phyloP scores from a whole-genome alignment of 2,888 invertebrate genomes.

The Erynnis tages region DNA sequence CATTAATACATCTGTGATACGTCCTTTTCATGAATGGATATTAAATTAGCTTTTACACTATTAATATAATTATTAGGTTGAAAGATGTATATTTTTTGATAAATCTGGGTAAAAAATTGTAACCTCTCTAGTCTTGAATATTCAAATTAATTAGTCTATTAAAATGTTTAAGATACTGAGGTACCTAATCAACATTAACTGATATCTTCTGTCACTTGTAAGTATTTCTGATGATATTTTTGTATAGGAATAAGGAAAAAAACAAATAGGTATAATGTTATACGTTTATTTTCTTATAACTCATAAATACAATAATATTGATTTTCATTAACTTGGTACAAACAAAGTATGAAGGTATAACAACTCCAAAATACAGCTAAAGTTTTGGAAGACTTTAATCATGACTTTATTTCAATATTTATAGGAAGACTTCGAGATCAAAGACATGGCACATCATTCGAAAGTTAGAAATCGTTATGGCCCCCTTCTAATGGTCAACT shows the following conservation, averaged over 20 bases:
- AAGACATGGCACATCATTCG: constrained; percentile 44
- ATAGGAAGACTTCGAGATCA: constrained; percentile 75
- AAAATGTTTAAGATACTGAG: too few relatives aligned
- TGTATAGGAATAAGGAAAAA: background rate
- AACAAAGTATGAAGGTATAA: constrained; percentile 2
- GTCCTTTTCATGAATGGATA: too few relatives aligned
- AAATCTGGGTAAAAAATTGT: too few relatives aligned
- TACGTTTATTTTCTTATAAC: constrained; percentile 8
- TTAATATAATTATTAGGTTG: too few relatives aligned
- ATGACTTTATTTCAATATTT: constrained; percentile 19
- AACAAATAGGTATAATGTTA: constrained; percentile 3
- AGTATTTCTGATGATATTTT: background rate
- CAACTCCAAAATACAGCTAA: background rate
- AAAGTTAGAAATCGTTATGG: constrained; percentile 9
- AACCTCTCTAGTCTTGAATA: too few relatives aligned
- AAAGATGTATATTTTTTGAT: too few relatives aligned
- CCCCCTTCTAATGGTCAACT: constrained; percentile 5
- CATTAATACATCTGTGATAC: too few relatives aligned
- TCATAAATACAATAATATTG: constrained; percentile 14
- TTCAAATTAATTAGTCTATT: too few relatives aligned
- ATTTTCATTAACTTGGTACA: constrained; percentile 3
- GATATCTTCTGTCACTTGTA: too few relatives aligned
- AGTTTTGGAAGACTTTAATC: constrained; percentile 22
- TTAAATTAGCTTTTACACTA: too few relatives aligned
- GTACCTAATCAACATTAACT: too few relatives aligned